Conservation (phyloP, 1,140 invertebrate genomes). For the Drosophila nikananu region DNA sequence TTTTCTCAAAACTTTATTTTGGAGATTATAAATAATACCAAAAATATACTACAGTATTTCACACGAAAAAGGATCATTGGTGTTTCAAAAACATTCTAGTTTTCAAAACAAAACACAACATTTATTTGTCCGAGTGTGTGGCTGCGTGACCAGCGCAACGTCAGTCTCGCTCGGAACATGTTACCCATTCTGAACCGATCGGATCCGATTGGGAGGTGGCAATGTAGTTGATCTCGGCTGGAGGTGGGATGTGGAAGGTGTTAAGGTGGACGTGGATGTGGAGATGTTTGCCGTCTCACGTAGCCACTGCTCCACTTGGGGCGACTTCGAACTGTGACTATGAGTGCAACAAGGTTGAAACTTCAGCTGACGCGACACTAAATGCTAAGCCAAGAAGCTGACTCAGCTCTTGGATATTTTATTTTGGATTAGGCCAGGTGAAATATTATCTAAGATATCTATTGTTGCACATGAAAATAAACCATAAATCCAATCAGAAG, state of each 20-base stretch:
- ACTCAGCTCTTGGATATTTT: conserved; percentile 34
- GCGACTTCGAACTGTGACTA: conserved; percentile 3
- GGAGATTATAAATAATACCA: too few relatives aligned
- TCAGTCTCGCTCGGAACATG: conserved; percentile 36
- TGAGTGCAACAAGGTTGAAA: conserved; percentile 1
- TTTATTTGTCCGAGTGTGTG: not conserved
- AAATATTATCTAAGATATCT: not conserved
- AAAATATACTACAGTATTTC: too few relatives aligned
- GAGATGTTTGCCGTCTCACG: conserved; percentile 51
- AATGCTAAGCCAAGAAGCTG: conserved; percentile 33
- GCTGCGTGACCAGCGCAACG: conserved; percentile 77
- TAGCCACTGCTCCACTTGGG: conserved; percentile 52
- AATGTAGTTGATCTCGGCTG: conserved; percentile 7
- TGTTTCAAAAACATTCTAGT: not conserved
- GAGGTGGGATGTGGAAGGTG: conserved; percentile 31
- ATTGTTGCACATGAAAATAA: not conserved
- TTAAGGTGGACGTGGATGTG: conserved; percentile 12
- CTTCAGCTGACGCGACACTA: conserved; percentile 37
- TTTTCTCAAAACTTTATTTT: too few relatives aligned
- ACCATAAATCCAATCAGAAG: not conserved
- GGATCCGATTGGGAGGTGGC: conserved; percentile 1
- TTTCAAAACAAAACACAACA: not conserved
- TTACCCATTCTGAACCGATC: conserved; percentile 37
- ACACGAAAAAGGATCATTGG: not conserved
- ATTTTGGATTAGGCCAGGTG: not conserved